phyloP scores from a whole-genome alignment of 2,888 invertebrate genomes.

The Lepidochitona cinerea region DNA sequence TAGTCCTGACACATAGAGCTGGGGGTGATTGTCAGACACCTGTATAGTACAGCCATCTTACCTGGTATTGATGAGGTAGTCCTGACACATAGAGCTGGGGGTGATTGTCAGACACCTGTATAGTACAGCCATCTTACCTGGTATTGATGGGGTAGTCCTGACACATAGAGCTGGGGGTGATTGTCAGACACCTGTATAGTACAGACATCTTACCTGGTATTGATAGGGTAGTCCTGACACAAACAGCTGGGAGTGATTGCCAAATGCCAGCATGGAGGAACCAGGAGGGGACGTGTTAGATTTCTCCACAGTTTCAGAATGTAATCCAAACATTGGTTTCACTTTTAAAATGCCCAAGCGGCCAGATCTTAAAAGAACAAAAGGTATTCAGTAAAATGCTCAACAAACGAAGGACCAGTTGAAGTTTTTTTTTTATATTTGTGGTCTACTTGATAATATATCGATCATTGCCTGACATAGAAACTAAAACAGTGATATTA shows the following conservation, averaged over 20 bases:
- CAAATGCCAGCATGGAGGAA: conserved; percentile 77
- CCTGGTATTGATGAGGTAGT: too few relatives aligned
- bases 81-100: too few relatives aligned
- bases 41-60: too few relatives aligned
- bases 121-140: conserved; percentile 33
- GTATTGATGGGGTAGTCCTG: conserved; percentile 41
- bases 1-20: too few relatives aligned
- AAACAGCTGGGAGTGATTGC: conserved; percentile 46
- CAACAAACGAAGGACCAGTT: too few relatives aligned
- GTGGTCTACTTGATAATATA: too few relatives aligned
- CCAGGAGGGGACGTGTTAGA: conserved; percentile 75
- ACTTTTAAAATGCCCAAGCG: conserved; percentile 81
- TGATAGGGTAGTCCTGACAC: conserved; percentile 44
- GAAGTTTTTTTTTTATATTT: too few relatives aligned
- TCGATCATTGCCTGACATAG: too few relatives aligned
- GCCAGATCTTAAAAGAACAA: conserved; percentile 76
- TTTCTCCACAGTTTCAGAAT: conserved; percentile 64
- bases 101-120: too few relatives aligned
- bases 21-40: too few relatives aligned
- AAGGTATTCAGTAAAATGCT: too few relatives aligned
- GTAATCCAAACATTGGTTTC: conserved; percentile 69
- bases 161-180: conserved; percentile 43
- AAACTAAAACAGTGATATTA: too few relatives aligned
- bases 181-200: conserved; percentile 68
- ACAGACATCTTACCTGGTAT: conserved; percentile 29